These are phyloP conservation scores for Strongylocentrotus purpuratus DNA, from an alignment of 35 echinoderm and acorn worm species.

Conservation along the genomic window DNA sequence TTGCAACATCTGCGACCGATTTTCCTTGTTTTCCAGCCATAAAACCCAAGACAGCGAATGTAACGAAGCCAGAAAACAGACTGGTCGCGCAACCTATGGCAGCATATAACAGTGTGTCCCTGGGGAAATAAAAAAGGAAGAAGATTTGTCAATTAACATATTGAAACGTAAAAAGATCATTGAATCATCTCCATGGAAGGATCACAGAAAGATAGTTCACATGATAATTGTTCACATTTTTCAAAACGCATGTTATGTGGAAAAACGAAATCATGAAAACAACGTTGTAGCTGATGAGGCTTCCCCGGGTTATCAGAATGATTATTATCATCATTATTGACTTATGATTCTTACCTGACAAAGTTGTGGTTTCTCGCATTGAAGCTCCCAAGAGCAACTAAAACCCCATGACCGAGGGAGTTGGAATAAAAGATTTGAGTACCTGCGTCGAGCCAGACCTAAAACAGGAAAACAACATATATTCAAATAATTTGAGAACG, in stretches of 20 bases:
- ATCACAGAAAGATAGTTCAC: no score
- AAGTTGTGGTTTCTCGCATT: conserved; percentile 83
- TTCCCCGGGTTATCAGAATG: no score
- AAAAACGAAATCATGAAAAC: no score
- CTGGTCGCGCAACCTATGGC: conserved; percentile 61
- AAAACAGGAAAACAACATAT: not conserved
- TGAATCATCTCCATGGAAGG: no score
- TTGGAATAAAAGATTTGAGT: conserved; percentile 86
- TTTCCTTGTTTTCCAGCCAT: conserved; percentile 60
- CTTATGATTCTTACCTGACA: conserved; percentile 53
- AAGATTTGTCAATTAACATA: not conserved
- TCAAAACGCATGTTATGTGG: no score
- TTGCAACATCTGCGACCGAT: conserved; percentile 63
- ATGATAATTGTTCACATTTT: no score
- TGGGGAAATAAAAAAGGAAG: not conserved
- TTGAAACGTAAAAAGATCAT: no score
- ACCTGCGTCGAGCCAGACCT: conserved; percentile 88
- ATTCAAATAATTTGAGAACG: no score
- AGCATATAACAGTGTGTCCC: conserved; percentile 64
- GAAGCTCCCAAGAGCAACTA: conserved; percentile 76
- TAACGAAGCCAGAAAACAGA: conserved; percentile 74
- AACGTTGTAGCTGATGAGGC: no score
- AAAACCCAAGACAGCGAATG: conserved; percentile 71
- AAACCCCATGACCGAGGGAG: conserved; percentile 71
- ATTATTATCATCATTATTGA: no score